Conservation (phyloP, 2,888 invertebrate species). For the Galerucella pusilla region DNA sequence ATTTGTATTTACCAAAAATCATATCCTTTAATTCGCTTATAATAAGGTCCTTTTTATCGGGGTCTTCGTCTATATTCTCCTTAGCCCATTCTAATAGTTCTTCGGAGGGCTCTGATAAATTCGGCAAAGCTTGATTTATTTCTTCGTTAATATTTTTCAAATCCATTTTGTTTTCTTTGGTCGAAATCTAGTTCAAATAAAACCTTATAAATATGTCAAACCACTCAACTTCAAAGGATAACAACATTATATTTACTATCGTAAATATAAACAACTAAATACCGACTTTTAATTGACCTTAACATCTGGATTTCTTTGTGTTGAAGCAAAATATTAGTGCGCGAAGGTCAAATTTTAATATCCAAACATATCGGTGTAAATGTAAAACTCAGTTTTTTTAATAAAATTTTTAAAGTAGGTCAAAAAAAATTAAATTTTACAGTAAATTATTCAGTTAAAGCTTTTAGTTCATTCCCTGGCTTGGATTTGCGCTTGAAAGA, state of each 20-base stretch:
- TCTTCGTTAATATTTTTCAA: neutral
- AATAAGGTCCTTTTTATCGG: constrained; percentile 45
- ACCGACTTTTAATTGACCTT: neutral
- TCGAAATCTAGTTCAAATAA: neutral
- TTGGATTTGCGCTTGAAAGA: too few species aligned
- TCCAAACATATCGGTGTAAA: too few species aligned
- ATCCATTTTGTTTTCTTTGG: neutral
- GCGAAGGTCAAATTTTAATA: neutral
- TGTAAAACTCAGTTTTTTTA: too few species aligned
- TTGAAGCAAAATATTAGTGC: neutral
- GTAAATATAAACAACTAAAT: neutral
- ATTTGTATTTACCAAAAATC: constrained; percentile 71
- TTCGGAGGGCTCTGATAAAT: constrained; percentile 72
- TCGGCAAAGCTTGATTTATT: constrained; percentile 59
- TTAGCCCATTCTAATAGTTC: constrained; percentile 51
- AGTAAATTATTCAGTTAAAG: too few species aligned
- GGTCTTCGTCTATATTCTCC: constrained; percentile 49
- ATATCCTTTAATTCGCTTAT: constrained; percentile 73
- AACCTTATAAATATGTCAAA: too few species aligned
- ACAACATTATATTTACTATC: neutral
- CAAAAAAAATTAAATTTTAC: too few species aligned
- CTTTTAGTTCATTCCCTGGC: too few species aligned
- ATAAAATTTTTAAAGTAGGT: too few species aligned
- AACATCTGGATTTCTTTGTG: neutral
- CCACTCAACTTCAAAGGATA: neutral